phyloP scores from a whole-genome alignment of 2,888 invertebrate species.

The Oithona nana region DNA sequence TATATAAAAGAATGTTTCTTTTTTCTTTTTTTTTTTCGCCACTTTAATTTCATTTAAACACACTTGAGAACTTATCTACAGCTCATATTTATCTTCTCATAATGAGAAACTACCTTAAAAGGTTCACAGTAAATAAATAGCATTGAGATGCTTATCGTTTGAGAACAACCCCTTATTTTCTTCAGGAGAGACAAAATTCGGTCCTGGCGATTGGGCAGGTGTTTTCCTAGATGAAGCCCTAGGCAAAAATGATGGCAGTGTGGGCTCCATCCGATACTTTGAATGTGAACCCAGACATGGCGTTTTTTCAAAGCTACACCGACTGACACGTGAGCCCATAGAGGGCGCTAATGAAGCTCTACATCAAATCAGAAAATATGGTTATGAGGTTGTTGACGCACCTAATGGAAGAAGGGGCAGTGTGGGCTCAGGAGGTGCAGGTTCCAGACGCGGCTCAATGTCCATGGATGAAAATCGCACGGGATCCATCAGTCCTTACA shows the following conservation, averaged over 20 bases:
- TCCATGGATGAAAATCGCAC: neutral
- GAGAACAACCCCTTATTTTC: too few species aligned
- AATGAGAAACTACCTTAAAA: too few species aligned
- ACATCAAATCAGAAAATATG: conserved; percentile 5
- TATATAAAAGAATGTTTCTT: too few species aligned
- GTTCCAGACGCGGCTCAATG: conserved; percentile 4
- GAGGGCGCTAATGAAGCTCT: conserved; percentile 12
- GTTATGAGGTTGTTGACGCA: conserved; percentile 13
- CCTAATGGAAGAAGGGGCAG: neutral
- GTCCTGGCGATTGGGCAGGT: conserved; percentile 93
- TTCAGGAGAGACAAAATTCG: conserved; percentile 88
- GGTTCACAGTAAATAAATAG: too few species aligned
- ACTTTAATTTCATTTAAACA: too few species aligned
- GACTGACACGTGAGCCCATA: conserved; percentile 16
- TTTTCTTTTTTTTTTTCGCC: too few species aligned
- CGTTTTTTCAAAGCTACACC: conserved; percentile 27
- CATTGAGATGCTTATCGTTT: too few species aligned
- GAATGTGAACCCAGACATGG: conserved; percentile 29
- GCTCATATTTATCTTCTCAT: too few species aligned
- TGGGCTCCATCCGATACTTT: conserved; percentile 49
- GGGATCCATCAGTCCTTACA: conserved; percentile 12
- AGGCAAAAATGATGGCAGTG: conserved; percentile 93
- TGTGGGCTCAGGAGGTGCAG: neutral
- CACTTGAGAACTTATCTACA: too few species aligned
- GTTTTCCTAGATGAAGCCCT: conserved; percentile 83